Evolutionary conservation across 2,797 vertebrate genomes (phyloP), one percentile per base, ranked within the genome.

Genomic region (Xyrichtys novacula): DNA sequence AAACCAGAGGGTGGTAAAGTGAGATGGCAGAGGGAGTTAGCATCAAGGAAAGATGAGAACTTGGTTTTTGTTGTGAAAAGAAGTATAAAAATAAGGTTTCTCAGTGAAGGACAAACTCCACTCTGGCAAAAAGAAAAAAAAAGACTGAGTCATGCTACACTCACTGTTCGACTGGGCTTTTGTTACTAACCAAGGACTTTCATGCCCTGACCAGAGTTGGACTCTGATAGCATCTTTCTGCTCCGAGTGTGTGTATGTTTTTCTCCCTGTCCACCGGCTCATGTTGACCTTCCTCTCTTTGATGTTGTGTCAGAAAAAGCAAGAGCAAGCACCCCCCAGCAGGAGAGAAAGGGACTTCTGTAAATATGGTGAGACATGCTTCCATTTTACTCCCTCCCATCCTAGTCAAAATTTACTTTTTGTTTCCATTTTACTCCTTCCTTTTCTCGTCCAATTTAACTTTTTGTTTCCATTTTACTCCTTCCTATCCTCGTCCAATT

Each of bases 281-380:
- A 47, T 16, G 64, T 65, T 85, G 82, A 89, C 85, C 83, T 88
- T 87, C 76, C 66, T 75, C 59, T 23, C 65, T 72, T 78, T 87
- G 68, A 68, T 84, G 76, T 71, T 69, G 34, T 88, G 71, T 85
- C 85, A 95, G 94, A 83, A 95, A 94, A 90, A 89, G 76, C 84
- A 94, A 94, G 87, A 94, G 87, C 87, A 94, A 94, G 85, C 92
- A 93, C 76, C 91, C 90, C 54, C 88, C 90, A 20, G 76, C 90
- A 1, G 91, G 93, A 80, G 92, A 91, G 71, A 92, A 92, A 84
- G 90, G 92, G 65, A 94, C 90, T 62, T 90, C 90, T 71, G 89
- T 89, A 72, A 91, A 94, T 74, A 90, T 89, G 89, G 94, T 95
- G 73, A 93, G 91, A 78, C 58, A 39, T 65, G 61, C 54, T 66